Conservation (phyloP, 2,113 vertebrate genomes). For the Xenopus tropicalis region DNA sequence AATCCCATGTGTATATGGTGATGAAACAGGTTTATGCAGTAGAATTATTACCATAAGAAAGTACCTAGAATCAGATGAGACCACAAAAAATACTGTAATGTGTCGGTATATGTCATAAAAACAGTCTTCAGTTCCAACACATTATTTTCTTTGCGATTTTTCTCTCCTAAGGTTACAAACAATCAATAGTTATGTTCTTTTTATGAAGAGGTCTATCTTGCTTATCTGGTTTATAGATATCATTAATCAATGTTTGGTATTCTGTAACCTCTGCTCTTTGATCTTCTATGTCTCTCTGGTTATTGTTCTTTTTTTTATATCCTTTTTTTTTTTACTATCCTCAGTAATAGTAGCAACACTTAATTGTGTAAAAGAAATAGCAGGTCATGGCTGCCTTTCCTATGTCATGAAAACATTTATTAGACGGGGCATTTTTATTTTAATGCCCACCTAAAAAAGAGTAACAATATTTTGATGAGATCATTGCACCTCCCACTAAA, state of each 20-base stretch:
- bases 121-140: not conserved
- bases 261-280: not conserved
- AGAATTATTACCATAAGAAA: not conserved
- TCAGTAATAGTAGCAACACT: too few species aligned
- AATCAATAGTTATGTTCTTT: slow-evolving; percentile 3
- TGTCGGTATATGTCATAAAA: not conserved
- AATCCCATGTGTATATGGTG: too few species aligned
- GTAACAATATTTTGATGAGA: too few species aligned
- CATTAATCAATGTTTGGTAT: slow-evolving; percentile 11
- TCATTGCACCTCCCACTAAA: too few species aligned
- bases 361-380: too few species aligned
- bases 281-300: not conserved
- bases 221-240: not conserved
- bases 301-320: not conserved
- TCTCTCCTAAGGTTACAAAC: not conserved
- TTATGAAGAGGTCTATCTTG: not conserved
- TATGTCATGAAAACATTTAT: too few species aligned
- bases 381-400: too few species aligned
- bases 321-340: too few species aligned
- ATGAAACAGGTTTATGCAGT: too few species aligned
- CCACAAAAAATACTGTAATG: too few species aligned
- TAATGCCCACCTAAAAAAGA: too few species aligned
- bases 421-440: too few species aligned
- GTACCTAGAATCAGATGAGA: not conserved
- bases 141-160: not conserved